phyloP scores from a whole-genome alignment of 1,140 invertebrate genomes.

The Drosophila orena region DNA sequence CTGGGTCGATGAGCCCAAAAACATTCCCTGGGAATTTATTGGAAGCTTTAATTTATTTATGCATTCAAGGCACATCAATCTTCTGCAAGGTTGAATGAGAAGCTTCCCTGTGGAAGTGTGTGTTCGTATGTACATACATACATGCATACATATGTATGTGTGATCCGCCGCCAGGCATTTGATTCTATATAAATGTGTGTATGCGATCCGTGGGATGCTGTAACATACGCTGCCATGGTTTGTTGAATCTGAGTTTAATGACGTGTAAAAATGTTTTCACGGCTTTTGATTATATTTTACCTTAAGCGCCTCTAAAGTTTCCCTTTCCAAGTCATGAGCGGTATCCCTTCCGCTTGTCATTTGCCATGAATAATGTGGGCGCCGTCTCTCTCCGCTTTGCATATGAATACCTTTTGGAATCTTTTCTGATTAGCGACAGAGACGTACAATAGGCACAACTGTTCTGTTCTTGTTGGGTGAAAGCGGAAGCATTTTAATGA shows the following conservation, averaged over 20 bases:
- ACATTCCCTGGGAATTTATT: constrained; percentile 18
- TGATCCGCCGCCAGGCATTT: constrained; percentile 26
- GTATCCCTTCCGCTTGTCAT: constrained; percentile 78
- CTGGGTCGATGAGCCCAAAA: constrained; percentile 5
- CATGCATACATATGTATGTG: too few species aligned
- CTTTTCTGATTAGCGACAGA: constrained; percentile 72
- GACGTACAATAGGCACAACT: constrained; percentile 65
- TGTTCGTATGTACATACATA: neutral
- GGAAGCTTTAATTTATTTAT: constrained; percentile 76
- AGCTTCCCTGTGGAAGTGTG: constrained; percentile 18
- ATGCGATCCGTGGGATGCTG: constrained; percentile 54
- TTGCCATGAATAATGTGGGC: constrained; percentile 77
- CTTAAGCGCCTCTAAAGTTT: constrained; percentile 77
- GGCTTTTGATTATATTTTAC: constrained; percentile 84
- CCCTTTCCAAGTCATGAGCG: constrained; percentile 13
- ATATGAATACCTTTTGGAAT: constrained; percentile 78
- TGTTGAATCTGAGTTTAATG: constrained; percentile 83
- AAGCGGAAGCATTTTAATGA: constrained; percentile 79
- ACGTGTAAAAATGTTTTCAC: constrained; percentile 84
- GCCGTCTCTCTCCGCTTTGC: constrained; percentile 56
- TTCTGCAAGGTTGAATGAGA: constrained; percentile 58
- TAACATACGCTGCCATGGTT: constrained; percentile 77
- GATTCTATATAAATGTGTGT: constrained; percentile 20
- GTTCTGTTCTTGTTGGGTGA: constrained; percentile 9
- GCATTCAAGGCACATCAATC: constrained; percentile 72